Evolutionary conservation across 1,140 invertebrate species (phyloP).

Genomic region (Drosophila fuyamai): DNA sequence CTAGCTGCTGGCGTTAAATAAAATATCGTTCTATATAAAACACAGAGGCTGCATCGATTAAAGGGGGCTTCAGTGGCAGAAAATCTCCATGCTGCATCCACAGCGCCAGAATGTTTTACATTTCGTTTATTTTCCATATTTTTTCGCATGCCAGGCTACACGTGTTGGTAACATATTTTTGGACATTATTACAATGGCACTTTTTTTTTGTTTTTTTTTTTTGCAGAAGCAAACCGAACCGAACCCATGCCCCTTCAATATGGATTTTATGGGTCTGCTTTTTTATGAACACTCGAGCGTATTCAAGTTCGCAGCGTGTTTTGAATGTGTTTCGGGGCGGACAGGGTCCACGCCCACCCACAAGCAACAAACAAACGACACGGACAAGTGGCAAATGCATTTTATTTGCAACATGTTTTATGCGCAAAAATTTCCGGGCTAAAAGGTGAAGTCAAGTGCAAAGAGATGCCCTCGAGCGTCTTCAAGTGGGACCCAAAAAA

Average conservation of each 20-base stretch:
- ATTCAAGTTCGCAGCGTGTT: conserved; percentile 76
- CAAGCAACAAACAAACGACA: conserved; percentile 15
- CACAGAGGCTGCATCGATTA: conserved; percentile 69
- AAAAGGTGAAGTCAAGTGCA: conserved; percentile 58
- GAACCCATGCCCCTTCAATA: conserved; percentile 46
- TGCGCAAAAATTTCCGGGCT: conserved; percentile 19
- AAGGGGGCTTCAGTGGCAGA: conserved; percentile 7
- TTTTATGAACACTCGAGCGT: conserved; percentile 74
- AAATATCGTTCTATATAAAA: conserved; percentile 78
- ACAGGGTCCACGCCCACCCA: neutral
- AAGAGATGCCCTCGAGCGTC: conserved; percentile 26
- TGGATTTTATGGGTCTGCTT: conserved; percentile 64
- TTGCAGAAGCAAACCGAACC: conserved; percentile 14
- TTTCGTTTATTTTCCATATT: conserved; percentile 57
- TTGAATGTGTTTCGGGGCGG: conserved; percentile 62
- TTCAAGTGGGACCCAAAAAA: conserved; percentile 39
- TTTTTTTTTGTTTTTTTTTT: conserved; percentile 33
- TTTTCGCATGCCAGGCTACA: conserved; percentile 53
- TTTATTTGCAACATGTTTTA: conserved; percentile 71
- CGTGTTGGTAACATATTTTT: conserved; percentile 82
- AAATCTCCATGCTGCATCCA: conserved; percentile 54
- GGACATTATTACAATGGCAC: conserved; percentile 80
- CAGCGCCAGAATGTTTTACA: conserved; percentile 49
- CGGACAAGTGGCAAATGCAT: conserved; percentile 65
- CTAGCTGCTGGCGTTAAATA: conserved; percentile 73